These are phyloP conservation scores for Phrynocephalus forsythii DNA, from an alignment of 2,797 vertebrate species.

Conservation along the genomic window DNA sequence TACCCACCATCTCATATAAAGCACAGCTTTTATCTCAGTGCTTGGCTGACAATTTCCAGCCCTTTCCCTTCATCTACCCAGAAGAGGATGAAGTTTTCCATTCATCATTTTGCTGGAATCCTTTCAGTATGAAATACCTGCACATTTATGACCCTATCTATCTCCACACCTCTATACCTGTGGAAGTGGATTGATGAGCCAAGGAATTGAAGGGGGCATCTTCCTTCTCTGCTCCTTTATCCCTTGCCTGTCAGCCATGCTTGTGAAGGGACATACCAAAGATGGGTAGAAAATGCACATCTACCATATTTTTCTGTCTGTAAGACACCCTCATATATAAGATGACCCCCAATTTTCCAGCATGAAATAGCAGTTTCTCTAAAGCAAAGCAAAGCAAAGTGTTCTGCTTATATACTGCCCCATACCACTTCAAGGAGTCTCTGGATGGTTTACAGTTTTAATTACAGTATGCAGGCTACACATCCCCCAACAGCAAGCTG, in stretches of 20 bases:
- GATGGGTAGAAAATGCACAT: not conserved
- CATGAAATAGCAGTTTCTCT: no score
- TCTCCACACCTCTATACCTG: not conserved
- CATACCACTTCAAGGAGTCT: no score
- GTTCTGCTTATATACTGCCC: no score
- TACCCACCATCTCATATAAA: not conserved
- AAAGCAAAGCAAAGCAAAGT: no score
- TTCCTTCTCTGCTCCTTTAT: not conserved
- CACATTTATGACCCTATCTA: not conserved
- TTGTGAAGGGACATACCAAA: not conserved
- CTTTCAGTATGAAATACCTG: not conserved
- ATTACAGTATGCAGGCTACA: no score
- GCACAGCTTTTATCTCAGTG: conserved; percentile 10
- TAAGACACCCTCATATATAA: no score
- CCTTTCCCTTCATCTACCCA: not conserved
- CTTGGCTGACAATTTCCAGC: conserved; percentile 42
- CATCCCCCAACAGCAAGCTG: no score
- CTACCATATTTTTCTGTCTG: not conserved
- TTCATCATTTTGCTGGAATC: not conserved
- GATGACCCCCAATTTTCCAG: no score
- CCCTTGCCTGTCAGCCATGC: not conserved
- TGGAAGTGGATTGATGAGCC: not conserved
- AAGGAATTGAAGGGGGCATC: no score
- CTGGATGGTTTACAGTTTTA: no score
- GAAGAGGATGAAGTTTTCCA: not conserved